Conservation (phyloP, 2,113 vertebrate genomes). For the Dermatemys mawii region DNA sequence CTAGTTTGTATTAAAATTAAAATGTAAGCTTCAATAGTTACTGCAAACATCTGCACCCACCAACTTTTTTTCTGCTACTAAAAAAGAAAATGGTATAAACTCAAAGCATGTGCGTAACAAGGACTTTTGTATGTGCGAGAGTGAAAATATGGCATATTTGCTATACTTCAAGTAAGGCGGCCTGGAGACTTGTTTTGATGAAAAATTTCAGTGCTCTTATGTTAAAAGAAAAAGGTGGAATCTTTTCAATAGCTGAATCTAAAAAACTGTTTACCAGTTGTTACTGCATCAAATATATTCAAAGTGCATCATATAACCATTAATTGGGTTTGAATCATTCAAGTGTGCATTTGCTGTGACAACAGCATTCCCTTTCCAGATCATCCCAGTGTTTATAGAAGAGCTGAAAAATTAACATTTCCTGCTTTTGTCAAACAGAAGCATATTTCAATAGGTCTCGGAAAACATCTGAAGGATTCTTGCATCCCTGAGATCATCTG, state of each 20-base stretch:
- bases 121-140: not conserved
- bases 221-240: not conserved
- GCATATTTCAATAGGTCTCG: conserved; percentile 53
- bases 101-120: not conserved
- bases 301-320: conserved; percentile 50
- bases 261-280: conserved; percentile 50
- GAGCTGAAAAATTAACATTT: conserved; percentile 64
- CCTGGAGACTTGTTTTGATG: not conserved
- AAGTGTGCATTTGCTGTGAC: conserved; percentile 56
- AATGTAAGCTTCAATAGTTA: not conserved
- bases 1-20: not conserved
- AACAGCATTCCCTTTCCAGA: conserved; percentile 57
- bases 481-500: conserved; percentile 54
- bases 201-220: not conserved
- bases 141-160: not conserved
- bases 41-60: not conserved
- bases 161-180: not conserved
- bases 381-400: conserved; percentile 62
- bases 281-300: conserved; percentile 61
- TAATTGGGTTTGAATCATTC: conserved; percentile 57
- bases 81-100: fast-evolving
- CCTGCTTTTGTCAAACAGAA: conserved; percentile 61
- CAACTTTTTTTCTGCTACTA: not conserved
- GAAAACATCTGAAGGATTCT: conserved; percentile 68
- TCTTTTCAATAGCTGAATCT: conserved; percentile 43